A percentile compares a stretch with the other conserved stretches of the same genome.
Conservation (phyloP, 1,140 invertebrate species). For the Augochlora pura region DNA sequence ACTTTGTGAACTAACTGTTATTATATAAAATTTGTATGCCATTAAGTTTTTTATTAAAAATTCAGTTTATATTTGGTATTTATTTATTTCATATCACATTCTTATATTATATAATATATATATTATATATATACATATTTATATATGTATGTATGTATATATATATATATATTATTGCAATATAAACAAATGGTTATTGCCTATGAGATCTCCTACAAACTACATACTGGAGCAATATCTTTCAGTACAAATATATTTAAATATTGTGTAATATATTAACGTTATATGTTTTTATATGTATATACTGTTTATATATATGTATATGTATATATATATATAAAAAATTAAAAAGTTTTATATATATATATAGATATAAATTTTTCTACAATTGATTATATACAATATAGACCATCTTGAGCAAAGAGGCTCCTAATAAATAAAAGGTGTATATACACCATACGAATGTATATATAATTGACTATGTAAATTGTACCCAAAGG, state of each 20-base stretch:
- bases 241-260: slow-evolving; percentile 65
- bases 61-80: slow-evolving; percentile 48
- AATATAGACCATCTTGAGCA: slow-evolving; percentile 55
- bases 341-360: no score
- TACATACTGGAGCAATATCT: slow-evolving; percentile 44
- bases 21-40: slow-evolving; percentile 9
- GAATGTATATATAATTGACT: slow-evolving; percentile 64
- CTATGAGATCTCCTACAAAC: slow-evolving; percentile 54
- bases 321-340: no score
- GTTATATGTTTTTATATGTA: slow-evolving; percentile 29
- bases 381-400: slow-evolving; percentile 51
- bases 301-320: background rate
- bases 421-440: slow-evolving; percentile 67
- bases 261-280: slow-evolving; percentile 65
- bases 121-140: slow-evolving; percentile 34
- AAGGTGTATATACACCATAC: slow-evolving; percentile 16
- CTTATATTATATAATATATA: slow-evolving; percentile 47
- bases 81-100: slow-evolving; percentile 53
- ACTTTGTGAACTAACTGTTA: background rate
- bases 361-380: slow-evolving; percentile 45
- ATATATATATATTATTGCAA: slow-evolving; percentile 46
- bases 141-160: slow-evolving; percentile 18
- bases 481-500: slow-evolving; percentile 61
- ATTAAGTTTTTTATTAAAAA: slow-evolving; percentile 39
- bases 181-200: slow-evolving; percentile 60